A percentile compares a stretch with the other conserved stretches of the same genome.
Conservation (phyloP, 1,140 invertebrate genomes). For the Drosophila pandora region DNA sequence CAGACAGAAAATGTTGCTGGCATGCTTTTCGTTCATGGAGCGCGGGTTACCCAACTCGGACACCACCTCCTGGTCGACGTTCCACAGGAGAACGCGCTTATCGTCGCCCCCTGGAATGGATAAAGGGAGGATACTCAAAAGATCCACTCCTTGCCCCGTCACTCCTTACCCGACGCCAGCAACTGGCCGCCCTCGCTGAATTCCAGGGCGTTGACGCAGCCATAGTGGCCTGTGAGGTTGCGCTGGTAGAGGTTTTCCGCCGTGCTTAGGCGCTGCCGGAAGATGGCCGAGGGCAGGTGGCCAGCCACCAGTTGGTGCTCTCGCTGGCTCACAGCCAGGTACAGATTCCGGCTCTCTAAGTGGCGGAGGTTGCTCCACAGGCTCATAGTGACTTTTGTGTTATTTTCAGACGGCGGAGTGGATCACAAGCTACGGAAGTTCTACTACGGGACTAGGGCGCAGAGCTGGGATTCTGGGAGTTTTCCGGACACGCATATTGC, state of each 20-base stretch:
- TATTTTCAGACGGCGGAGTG: background rate
- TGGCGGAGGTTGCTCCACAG: constrained; percentile 22
- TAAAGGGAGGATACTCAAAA: constrained; percentile 84
- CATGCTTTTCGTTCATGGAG: constrained; percentile 92
- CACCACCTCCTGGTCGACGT: constrained; percentile 91
- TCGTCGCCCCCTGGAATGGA: constrained; percentile 90
- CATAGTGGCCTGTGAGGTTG: constrained; percentile 95
- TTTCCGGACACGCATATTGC: constrained; percentile 28
- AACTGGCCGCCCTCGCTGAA: constrained; percentile 94
- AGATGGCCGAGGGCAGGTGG: constrained; percentile 83
- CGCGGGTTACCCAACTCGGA: constrained; percentile 86
- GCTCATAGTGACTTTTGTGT: constrained; percentile 39
- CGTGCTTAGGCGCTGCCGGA: constrained; percentile 86
- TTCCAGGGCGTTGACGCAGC: constrained; percentile 98
- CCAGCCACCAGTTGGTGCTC: constrained; percentile 46
- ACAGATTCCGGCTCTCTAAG: constrained; percentile 54
- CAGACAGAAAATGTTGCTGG: constrained; percentile 97
- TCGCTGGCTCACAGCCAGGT: constrained; percentile 51
- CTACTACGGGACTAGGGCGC: background rate
- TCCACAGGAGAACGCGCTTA: constrained; percentile 94
- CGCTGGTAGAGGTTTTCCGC: constrained; percentile 92
- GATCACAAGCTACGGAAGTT: background rate
- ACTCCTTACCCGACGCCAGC: constrained; percentile 91
- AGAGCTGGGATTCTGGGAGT: constrained; percentile 2
- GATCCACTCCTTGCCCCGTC: background rate